Evolutionary conservation across 1,140 invertebrate species (phyloP).

Genomic region (Heliconius hermathena): DNA sequence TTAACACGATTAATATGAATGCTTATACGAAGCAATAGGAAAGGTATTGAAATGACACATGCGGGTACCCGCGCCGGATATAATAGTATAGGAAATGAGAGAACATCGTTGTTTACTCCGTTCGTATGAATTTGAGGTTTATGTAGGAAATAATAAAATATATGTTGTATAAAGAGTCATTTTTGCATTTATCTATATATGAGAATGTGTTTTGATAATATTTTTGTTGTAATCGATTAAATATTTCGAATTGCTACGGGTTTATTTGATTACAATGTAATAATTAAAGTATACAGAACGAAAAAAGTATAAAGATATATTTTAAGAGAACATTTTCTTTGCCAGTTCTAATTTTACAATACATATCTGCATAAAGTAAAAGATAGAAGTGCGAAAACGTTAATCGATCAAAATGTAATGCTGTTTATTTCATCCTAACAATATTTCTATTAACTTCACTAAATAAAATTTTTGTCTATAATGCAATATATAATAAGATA

Average conservation of each 20-base stretch:
- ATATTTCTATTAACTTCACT: background rate
- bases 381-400: no score
- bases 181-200: background rate
- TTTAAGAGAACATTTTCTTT: no score
- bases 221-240: constrained; percentile 48
- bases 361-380: no score
- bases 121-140: background rate
- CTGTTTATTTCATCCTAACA: no score
- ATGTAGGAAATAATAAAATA: background rate
- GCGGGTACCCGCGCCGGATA: constrained; percentile 59
- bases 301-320: no score
- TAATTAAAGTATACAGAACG: background rate
- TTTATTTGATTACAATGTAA: constrained; percentile 4
- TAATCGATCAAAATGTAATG: background rate
- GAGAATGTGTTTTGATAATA: background rate
- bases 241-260: constrained; percentile 44
- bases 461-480: background rate
- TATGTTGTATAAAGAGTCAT: background rate
- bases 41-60: constrained; percentile 63
- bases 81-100: constrained; percentile 10
- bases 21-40: constrained; percentile 62
- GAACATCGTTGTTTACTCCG: background rate
- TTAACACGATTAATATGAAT: constrained; percentile 66
- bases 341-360: no score
- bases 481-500: no score